Percentiles rank a stretch among this genome's conserved stretches.
Evolutionary conservation across 2,113 vertebrate species (phyloP).

Genomic region (Apodemus sylvaticus): DNA sequence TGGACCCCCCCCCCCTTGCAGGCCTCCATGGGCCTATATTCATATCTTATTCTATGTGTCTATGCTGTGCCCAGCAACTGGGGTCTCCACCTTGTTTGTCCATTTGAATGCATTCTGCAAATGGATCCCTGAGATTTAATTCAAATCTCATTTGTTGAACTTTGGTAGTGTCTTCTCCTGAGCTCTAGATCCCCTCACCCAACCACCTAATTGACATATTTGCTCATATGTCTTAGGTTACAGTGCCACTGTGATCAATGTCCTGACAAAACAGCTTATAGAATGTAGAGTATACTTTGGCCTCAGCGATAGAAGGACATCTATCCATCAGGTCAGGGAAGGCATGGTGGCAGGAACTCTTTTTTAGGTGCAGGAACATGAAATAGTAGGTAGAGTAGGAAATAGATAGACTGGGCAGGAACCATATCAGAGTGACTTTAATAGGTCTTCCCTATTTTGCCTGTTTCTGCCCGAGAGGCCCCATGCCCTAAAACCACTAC

Average conservation of each 20-base stretch:
- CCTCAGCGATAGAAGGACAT: not conserved
- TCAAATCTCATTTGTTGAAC: not conserved
- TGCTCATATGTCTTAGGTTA: not conserved
- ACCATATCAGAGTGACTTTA: not conserved
- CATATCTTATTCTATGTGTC: not conserved
- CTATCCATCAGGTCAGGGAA: not conserved
- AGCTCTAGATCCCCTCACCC: not conserved
- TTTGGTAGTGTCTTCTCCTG: not conserved
- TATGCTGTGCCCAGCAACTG: not conserved
- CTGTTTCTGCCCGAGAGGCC: not conserved
- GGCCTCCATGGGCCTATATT: too few species aligned
- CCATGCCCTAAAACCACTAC: not conserved
- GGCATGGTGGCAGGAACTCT: too few species aligned
- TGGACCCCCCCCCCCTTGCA: too few species aligned
- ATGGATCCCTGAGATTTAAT: not conserved
- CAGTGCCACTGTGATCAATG: not conserved
- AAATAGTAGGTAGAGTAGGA: not conserved
- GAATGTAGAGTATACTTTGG: not conserved
- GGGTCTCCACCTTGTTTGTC: not conserved
- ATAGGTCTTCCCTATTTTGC: too few species aligned
- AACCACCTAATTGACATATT: not conserved
- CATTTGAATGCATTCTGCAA: not conserved
- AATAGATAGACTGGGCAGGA: too few species aligned
- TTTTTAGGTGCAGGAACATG: not conserved
- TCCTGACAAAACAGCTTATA: not conserved